A percentile compares a stretch with the other conserved stretches of the same genome.
phyloP scores from a whole-genome alignment of 92 coral and sea anemone species.

The Hydrozoanthus gracilis region DNA sequence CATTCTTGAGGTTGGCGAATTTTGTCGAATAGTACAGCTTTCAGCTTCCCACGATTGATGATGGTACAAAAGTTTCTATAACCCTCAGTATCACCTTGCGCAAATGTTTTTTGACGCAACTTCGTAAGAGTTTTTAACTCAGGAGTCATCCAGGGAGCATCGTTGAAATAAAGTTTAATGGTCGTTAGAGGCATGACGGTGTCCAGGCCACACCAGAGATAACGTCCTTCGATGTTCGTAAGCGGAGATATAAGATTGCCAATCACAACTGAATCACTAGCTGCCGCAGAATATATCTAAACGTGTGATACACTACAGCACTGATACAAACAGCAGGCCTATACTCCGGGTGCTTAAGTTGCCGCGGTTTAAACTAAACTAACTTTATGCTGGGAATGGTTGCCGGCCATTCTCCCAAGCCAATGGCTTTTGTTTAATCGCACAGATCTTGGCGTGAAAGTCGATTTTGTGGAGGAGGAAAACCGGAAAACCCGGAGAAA shows the following conservation, averaged over 20 bases:
- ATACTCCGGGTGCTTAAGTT: too few relatives aligned
- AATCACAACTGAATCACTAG: slow-evolving; percentile 58
- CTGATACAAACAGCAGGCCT: too few relatives aligned
- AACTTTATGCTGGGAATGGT: too few relatives aligned
- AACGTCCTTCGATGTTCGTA: background rate
- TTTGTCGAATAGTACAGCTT: background rate
- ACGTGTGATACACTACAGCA: slow-evolving; percentile 56
- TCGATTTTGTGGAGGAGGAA: too few relatives aligned
- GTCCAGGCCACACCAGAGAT: background rate
- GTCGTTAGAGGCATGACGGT: slow-evolving; percentile 24
- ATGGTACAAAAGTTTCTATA: background rate
- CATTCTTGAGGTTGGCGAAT: background rate
- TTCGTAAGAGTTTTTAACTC: background rate
- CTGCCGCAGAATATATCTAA: slow-evolving; percentile 38
- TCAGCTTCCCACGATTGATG: background rate
- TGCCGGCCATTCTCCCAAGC: too few relatives aligned
- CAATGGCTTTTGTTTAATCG: too few relatives aligned
- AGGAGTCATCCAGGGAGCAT: slow-evolving; percentile 21
- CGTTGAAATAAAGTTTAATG: slow-evolving; percentile 9
- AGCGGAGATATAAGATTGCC: slow-evolving; percentile 23
- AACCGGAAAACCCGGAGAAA: too few relatives aligned
- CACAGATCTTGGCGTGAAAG: too few relatives aligned
- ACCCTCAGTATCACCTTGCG: slow-evolving; percentile 1
- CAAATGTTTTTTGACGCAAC: slow-evolving; percentile 1
- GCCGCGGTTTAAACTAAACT: too few relatives aligned